A percentile compares a stretch with the other conserved stretches of the same genome.
Evolutionary conservation across 2,797 vertebrate genomes (phyloP).

Genomic region (Clarias fuscus): DNA sequence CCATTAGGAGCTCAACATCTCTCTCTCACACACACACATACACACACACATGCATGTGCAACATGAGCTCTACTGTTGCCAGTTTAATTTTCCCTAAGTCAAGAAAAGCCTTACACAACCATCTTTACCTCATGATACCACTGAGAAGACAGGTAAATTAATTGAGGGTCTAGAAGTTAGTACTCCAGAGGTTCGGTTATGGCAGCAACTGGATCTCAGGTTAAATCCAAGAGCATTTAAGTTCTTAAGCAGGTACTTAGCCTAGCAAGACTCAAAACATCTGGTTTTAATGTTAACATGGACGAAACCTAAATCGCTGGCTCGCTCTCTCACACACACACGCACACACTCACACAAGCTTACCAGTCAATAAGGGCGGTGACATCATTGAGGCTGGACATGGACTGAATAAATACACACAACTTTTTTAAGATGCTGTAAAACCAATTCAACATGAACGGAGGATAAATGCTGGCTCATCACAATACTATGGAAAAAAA

Average conservation of each 20-base stretch:
- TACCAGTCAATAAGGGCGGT: constrained; percentile 20
- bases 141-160: constrained; percentile 37
- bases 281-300: constrained; percentile 52
- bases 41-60: constrained; percentile 22
- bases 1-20: constrained; percentile 37
- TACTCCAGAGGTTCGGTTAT: constrained; percentile 32
- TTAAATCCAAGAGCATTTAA: constrained; percentile 48
- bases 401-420: constrained; percentile 10
- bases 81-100: constrained; percentile 27
- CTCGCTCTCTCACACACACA: not conserved
- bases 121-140: constrained; percentile 14
- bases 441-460: constrained; percentile 27
- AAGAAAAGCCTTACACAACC: not conserved
- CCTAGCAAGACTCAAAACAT: constrained; percentile 40
- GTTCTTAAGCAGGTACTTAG: constrained; percentile 50
- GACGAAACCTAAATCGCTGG: constrained; percentile 44
- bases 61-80: constrained; percentile 31
- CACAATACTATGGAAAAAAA: constrained; percentile 7
- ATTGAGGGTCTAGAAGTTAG: constrained; percentile 29
- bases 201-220: constrained; percentile 29
- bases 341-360: constrained; percentile 31
- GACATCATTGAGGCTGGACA: constrained; percentile 32
- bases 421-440: constrained; percentile 19
- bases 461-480: constrained; percentile 32
- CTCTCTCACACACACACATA: too few relatives aligned